Evolutionary conservation across 2,797 vertebrate genomes (phyloP).

Genomic region (Anguilla pacifica): DNA sequence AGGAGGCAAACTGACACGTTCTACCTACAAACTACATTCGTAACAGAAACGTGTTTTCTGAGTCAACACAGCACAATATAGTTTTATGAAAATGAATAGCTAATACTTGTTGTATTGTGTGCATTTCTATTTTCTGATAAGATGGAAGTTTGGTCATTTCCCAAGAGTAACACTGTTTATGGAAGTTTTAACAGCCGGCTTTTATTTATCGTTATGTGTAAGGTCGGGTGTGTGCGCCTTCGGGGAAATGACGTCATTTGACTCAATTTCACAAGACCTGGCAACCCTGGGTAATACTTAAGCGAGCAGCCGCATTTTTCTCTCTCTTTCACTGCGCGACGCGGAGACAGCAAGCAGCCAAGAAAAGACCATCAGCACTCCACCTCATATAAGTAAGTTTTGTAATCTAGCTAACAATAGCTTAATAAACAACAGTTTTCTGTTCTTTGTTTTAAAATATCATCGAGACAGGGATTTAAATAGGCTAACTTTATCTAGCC

Average conservation of each 20-base stretch:
- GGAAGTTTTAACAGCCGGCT: background rate
- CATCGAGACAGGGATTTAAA: background rate
- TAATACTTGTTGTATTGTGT: background rate
- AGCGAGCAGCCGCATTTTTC: background rate
- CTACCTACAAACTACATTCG: background rate
- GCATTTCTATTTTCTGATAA: background rate
- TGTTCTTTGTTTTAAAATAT: background rate
- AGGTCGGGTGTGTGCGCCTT: background rate
- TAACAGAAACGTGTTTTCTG: background rate
- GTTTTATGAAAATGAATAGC: too few relatives aligned
- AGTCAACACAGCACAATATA: background rate
- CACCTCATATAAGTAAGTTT: slow-evolving; percentile 41
- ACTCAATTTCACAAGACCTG: background rate
- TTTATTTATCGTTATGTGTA: background rate
- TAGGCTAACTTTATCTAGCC: background rate
- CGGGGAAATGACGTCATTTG: background rate
- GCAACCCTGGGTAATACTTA: background rate
- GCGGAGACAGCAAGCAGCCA: slow-evolving; percentile 34
- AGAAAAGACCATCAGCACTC: background rate
- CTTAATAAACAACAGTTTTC: background rate
- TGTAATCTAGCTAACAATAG: background rate
- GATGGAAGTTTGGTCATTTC: background rate
- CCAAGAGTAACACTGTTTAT: background rate
- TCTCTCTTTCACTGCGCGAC: slow-evolving; percentile 30
- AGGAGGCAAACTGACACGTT: background rate